phyloP scores from a whole-genome alignment of 2,888 invertebrate genomes.

The Amphiduros pacificus region DNA sequence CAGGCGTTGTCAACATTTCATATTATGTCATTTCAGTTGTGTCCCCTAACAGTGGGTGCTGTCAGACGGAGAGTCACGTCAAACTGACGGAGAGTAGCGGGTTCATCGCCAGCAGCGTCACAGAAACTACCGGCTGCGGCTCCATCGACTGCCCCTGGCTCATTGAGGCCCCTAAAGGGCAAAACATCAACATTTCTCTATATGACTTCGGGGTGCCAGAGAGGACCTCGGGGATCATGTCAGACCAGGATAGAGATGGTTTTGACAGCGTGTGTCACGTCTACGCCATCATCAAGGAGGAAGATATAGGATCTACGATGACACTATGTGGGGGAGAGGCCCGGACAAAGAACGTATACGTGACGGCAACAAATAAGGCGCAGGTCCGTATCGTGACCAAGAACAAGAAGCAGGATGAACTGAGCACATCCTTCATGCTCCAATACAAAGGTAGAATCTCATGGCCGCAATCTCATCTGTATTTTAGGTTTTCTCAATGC shows the following conservation, averaged over 20 bases:
- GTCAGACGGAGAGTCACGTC: not conserved
- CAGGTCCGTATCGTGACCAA: conserved; percentile 13
- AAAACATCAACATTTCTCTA: conserved; percentile 13
- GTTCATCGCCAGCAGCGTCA: conserved; percentile 9
- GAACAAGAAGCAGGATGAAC: conserved; percentile 6
- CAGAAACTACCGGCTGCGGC: conserved; percentile 11
- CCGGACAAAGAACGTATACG: not conserved
- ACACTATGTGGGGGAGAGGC: conserved; percentile 12
- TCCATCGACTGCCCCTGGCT: conserved; percentile 18
- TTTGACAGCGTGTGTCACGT: not conserved
- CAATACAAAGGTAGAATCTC: conserved; percentile 9
- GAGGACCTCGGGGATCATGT: not conserved
- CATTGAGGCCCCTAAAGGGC: conserved; percentile 15
- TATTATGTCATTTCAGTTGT: conserved; percentile 10
- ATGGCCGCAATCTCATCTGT: not conserved
- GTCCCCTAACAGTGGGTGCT: not conserved
- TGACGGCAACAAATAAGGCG: conserved; percentile 7
- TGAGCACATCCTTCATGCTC: conserved; percentile 10
- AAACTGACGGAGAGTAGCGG: not conserved
- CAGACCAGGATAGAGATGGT: too few relatives aligned
- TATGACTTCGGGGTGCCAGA: conserved; percentile 13
- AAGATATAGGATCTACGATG: conserved; percentile 1
- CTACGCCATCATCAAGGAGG: conserved; percentile 2
- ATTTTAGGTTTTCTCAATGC: not conserved
- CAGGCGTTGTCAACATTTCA: too few relatives aligned